Conservation (phyloP, 2,113 vertebrate species). For the Corythoichthys intestinalis region DNA sequence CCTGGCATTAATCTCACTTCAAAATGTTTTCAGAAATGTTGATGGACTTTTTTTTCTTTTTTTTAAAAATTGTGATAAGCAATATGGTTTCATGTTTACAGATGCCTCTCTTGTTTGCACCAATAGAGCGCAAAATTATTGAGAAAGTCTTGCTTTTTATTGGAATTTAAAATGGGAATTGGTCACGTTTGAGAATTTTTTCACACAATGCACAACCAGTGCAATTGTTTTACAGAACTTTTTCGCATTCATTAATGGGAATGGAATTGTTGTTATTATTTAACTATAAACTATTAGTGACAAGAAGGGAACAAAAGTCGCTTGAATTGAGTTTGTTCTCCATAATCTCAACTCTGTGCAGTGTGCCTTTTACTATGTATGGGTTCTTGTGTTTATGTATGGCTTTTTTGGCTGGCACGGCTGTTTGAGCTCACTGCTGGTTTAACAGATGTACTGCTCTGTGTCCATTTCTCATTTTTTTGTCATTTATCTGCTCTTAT, state of each 20-base stretch:
- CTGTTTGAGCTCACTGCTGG: conserved; percentile 30
- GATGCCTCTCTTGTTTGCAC: conserved; percentile 47
- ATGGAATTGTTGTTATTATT: conserved; percentile 26
- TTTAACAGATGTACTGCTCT: conserved; percentile 29
- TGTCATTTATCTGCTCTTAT: conserved; percentile 8
- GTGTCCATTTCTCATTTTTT: conserved; percentile 6
- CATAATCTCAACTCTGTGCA: conserved; percentile 25
- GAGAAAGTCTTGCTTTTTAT: conserved; percentile 44
- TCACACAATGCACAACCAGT: conserved; percentile 20
- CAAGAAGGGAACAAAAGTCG: conserved; percentile 11
- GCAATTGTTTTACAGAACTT: background rate
- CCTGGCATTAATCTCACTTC: conserved; percentile 62
- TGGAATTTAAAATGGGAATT: conserved; percentile 69
- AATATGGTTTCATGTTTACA: conserved; percentile 64
- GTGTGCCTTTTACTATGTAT: conserved; percentile 25
- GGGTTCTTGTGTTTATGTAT: conserved; percentile 14
- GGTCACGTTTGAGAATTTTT: conserved; percentile 70
- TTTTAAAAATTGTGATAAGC: conserved; percentile 63
- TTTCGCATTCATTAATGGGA: conserved; percentile 20
- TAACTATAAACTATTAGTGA: conserved; percentile 35
- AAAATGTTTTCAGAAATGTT: conserved; percentile 64
- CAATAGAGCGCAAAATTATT: conserved; percentile 59
- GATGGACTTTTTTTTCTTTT: conserved; percentile 50
- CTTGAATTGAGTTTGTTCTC: conserved; percentile 18
- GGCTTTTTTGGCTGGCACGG: conserved; percentile 29